These are phyloP conservation scores for Pan paniscus DNA, from an alignment of 2,113 vertebrate species.

Conservation along the genomic window DNA sequence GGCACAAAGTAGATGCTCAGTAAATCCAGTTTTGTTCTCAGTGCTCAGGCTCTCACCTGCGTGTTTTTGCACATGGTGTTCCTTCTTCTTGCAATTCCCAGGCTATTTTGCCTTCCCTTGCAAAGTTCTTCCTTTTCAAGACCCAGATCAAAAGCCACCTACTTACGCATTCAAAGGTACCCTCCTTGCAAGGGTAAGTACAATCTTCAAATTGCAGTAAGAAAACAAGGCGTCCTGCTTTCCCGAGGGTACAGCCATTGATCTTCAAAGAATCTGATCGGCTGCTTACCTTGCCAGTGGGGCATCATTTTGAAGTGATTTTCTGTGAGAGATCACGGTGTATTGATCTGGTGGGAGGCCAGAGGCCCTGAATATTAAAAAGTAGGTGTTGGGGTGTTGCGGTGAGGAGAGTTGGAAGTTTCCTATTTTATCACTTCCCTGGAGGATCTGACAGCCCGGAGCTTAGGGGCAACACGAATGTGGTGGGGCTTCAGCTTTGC, in stretches of 20 bases:
- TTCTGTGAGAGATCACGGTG: not conserved
- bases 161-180: not conserved
- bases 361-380: constrained; percentile 37
- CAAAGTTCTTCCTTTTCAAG: not conserved
- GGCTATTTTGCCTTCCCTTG: not conserved
- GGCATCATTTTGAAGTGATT: constrained; percentile 44
- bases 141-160: constrained; percentile 2
- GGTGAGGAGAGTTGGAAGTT: not conserved
- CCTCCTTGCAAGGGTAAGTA: not conserved
- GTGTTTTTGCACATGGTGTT: fast-evolving
- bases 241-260: not conserved
- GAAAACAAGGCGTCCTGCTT: not conserved
- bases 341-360: not conserved
- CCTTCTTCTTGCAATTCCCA: not conserved
- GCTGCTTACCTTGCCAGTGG: not conserved
- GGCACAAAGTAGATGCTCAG: not conserved
- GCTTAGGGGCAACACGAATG: not conserved
- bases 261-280: constrained; percentile 31
- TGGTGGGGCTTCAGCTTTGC: not conserved
- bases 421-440: not conserved
- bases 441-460: not conserved
- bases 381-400: not conserved
- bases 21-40: not conserved
- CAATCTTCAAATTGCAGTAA: not conserved
- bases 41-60: not conserved